Evolutionary conservation across 2,888 invertebrate genomes (phyloP), one percentile per base, ranked within the genome.

Genomic region (Eudasyphora cyanicolor): DNA sequence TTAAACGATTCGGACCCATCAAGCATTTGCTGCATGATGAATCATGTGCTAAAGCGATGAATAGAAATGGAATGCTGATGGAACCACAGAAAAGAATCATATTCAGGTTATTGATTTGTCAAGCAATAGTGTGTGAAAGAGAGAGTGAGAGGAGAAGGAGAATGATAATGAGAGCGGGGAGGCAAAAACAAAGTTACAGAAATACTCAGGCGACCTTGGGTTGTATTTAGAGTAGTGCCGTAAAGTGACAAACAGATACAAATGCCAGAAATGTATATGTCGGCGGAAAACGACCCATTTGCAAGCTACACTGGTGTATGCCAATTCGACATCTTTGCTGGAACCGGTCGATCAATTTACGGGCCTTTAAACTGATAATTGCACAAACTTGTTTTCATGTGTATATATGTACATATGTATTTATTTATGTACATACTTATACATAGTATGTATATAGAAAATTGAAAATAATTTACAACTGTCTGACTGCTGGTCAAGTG

Each of bases 181-280:
- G n/a, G n/a, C n/a, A n/a, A n/a, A n/a, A 73, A 14, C 38, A 38
- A 27, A 14, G 57, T 32, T 38, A 38, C n/a, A 71, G 19, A 45
- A 67, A 67, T 67, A 67, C 14, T 2, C 45, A 3, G 42, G 19
- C 42, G 60, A 73, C 73, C 73, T 73, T 73, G 73, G 45, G 42
- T 60, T 42, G 42, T 57, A 60, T 73, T 73, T 73, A 60, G 73
- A 38, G 73, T 57, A 60, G n/a, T 60, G n/a, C 14, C 42, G 73
- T 60, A 35, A 73, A 73, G 42, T 14, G 42, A 12, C 21, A 67
- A 42, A 21, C 42, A 42, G 24, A 21, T n/a, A n/a, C n/a, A n/a
- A n/a, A n/a, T 29, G n/a, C 45, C 45, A 45, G 12, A 45, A 45
- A 2, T 45, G 45, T n/a, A 57, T 27, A 14, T 1, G 27, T 14